phyloP scores from a whole-genome alignment of 2,888 invertebrate genomes.

The Ferdinandea cuprea region DNA sequence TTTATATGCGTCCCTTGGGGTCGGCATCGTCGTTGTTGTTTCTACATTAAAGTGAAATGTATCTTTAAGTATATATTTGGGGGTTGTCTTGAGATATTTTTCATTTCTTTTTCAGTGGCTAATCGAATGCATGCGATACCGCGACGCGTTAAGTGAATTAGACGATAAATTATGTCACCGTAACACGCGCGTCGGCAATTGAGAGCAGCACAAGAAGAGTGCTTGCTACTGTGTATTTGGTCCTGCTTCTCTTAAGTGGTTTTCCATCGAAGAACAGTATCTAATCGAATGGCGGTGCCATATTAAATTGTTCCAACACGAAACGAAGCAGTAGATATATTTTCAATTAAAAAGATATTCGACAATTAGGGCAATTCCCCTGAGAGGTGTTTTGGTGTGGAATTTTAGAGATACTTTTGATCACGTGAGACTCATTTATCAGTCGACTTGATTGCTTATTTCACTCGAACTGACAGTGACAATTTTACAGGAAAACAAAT shows the following conservation, averaged over 20 bases:
- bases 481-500: neutral
- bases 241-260: slow-evolving; percentile 60
- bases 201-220: slow-evolving; percentile 20
- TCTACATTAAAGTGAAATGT: slow-evolving; percentile 43
- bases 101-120: slow-evolving; percentile 46
- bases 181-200: slow-evolving; percentile 66
- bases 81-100: slow-evolving; percentile 58
- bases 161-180: slow-evolving; percentile 72
- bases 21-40: neutral
- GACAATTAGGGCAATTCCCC: slow-evolving; percentile 65
- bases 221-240: neutral
- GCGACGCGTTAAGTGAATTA: slow-evolving; percentile 74
- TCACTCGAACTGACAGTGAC: slow-evolving; percentile 37
- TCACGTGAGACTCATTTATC: slow-evolving; percentile 67
- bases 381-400: slow-evolving; percentile 13
- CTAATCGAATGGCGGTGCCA: slow-evolving; percentile 62
- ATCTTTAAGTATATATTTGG: slow-evolving; percentile 9
- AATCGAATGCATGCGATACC: slow-evolving; percentile 70
- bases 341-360: slow-evolving; percentile 73
- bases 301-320: slow-evolving; percentile 50
- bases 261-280: slow-evolving; percentile 21
- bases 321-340: slow-evolving; percentile 51
- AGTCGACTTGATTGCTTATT: slow-evolving; percentile 51
- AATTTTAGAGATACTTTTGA: slow-evolving; percentile 7
- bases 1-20: slow-evolving; percentile 60